Base-by-base conservation (phyloP, 1,140 invertebrate species). In the Araneus ventricosus region DNA sequence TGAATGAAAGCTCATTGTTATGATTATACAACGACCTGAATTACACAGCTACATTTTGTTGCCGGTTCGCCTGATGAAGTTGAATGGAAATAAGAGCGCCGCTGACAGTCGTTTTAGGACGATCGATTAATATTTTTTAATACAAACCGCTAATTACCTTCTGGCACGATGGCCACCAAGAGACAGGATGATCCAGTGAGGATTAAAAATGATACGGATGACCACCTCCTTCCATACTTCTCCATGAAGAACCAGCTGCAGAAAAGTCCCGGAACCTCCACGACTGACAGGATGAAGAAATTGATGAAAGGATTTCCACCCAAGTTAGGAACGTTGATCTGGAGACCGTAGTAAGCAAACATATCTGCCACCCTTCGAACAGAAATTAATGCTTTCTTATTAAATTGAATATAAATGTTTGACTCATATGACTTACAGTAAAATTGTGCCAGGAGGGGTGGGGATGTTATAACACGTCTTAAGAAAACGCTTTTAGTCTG, bases 271-370 rank as follows among this genome's bases (percentile, higher is more conserved):
- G 94, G 94, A 17, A 94, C 37, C 27, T 95, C 94, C 20, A 94
- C 93, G 4, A 90, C 59, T 37, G 94, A 86, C 94, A 97, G 96
- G 94, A 96, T 95, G 90, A 97, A 96, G 94, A 97, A 97, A 95
- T 97, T 97, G 10, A 96, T 95, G 95, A 97, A 97, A 94, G 96
- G 94, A 80, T 94, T 94, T 39, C 94, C 95, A 14, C 94, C 89
- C 4, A 95, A 93, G 82, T 95, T 95, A 4, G 94, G 89, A 2
- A 94, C 93, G 79, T 95, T 95, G 34, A 94, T 92, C 14, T 93
- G 93, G 1, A 92, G 37, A 14, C 95, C 95, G 39, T 94, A 94
- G 88, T 95, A 95, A 45, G 94, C 95, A 39, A 59, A 85, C n/a
- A 90, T 86, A 34, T 93, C 59, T 3, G 93, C 88, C 5, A 93